Base-by-base conservation (phyloP, 2,797 vertebrate genomes). In the Gymnocypris eckloni region DNA sequence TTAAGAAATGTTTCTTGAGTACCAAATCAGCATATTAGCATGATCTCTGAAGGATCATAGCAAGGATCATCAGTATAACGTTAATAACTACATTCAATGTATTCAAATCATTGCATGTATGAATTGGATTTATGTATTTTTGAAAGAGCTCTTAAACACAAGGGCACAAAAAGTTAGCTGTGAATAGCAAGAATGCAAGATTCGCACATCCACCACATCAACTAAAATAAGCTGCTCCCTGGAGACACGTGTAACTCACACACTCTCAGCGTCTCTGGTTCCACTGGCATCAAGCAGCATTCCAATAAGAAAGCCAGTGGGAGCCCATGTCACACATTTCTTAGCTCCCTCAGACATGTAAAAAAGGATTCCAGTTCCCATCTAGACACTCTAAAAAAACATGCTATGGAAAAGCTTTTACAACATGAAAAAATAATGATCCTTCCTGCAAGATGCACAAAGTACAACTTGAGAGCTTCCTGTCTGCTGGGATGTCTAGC, bases 351-450 rank as follows among this genome's bases (percentile, higher is more conserved):
- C 41, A 16, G 64, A 84, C 73, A 75, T 90, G 80, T 84, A 52
- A 81, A 89, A 83, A 61, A 88, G 86, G 28, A 76, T 87, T 86
- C 83, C 87, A 45, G 88, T 88, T 87, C 66, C 45, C 72, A 83
- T 84, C 67, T 69, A 48, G 86, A 91, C 80, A 79, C 85, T 83
- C 90, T 84, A 66, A 87, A 84, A 88, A 3, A 88, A 84, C 85
- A 84, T 50, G 89, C 89, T 75, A 79, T 67, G 50, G 87, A 83
- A 76, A 91, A 90, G 92, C 92, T 94, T 94, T 94, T 92, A 94
- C 86, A 90, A 83, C 91, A 93, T 94, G 82, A 95, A 95, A 94
- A 92, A 94, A 93, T 92, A 25, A 94, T 94, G 84, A 33, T 7
- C 86, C 50, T 70, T 86, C 88, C 90, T 90, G 89, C 92, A 93